A percentile compares a stretch with the other conserved stretches of the same genome.
Evolutionary conservation across 2,797 vertebrate species (phyloP).

Genomic region (Ctenosaura bakeri): DNA sequence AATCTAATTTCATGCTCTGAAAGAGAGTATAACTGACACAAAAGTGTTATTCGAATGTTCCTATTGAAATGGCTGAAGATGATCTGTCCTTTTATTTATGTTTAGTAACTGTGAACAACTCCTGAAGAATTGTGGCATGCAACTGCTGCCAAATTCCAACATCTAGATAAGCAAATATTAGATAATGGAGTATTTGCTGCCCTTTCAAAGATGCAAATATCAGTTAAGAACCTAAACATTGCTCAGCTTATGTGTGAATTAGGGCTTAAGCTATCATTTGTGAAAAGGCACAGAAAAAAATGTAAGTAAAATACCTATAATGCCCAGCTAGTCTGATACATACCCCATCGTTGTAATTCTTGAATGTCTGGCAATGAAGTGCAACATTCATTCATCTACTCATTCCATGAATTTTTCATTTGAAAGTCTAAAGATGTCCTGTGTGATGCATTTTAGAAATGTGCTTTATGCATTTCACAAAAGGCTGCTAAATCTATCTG

Average conservation of each 20-base stretch:
- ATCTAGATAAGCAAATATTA: neutral
- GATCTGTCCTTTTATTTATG: neutral
- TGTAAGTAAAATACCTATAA: constrained; percentile 5
- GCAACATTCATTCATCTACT: constrained; percentile 56
- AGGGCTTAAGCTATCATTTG: constrained; percentile 4
- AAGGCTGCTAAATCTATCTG: constrained; percentile 52
- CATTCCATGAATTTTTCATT: constrained; percentile 68
- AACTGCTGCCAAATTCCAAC: neutral
- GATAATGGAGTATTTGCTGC: neutral
- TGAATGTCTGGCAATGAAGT: constrained; percentile 51
- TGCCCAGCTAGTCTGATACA: constrained; percentile 56
- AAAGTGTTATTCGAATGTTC: neutral
- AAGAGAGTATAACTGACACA: neutral
- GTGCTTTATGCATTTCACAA: constrained; percentile 53
- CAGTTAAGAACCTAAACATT: neutral
- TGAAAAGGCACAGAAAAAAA: constrained; percentile 23
- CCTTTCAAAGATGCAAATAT: neutral
- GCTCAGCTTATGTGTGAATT: constrained; percentile 25
- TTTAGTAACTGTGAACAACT: neutral
- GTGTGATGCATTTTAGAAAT: constrained; percentile 62
- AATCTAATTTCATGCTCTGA: neutral
- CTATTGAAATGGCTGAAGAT: neutral
- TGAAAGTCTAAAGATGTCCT: constrained; percentile 65
- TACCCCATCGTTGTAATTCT: constrained; percentile 58
- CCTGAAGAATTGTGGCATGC: neutral